Percentiles rank a stretch among this genome's conserved stretches.
phyloP scores from a whole-genome alignment of 2,113 vertebrate species.

The Rostratula benghalensis region DNA sequence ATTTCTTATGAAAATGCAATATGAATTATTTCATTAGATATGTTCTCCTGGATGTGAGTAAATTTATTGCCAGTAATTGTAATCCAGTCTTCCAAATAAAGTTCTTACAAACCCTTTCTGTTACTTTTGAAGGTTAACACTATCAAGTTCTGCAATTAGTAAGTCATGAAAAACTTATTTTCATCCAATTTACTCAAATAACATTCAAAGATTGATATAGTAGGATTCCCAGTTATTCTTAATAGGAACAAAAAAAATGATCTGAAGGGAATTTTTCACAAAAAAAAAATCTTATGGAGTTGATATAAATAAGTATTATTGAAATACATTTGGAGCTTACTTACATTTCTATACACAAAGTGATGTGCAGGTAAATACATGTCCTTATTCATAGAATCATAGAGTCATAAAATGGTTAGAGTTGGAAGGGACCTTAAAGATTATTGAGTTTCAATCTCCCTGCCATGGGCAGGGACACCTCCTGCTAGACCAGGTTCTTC shows the following conservation, averaged over 20 bases:
- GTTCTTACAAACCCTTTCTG: background rate
- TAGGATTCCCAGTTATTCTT: background rate
- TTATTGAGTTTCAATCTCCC: no score
- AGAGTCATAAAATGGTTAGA: no score
- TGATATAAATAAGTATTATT: background rate
- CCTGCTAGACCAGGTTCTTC: no score
- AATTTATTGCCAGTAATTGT: background rate
- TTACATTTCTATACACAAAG: background rate
- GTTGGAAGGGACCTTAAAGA: no score
- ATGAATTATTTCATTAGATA: background rate
- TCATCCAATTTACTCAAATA: background rate
- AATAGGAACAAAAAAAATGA: background rate
- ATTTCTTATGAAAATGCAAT: background rate
- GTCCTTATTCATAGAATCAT: no score
- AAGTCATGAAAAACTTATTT: background rate
- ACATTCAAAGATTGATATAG: background rate
- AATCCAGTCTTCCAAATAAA: background rate
- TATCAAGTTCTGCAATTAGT: background rate
- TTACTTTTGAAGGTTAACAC: background rate
- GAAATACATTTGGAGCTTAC: background rate
- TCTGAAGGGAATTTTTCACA: background rate
- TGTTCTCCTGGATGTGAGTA: background rate
- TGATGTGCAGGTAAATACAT: background rate
- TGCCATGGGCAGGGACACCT: no score
- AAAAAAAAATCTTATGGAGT: background rate